Evolutionary conservation across 2,888 invertebrate genomes (phyloP), one percentile per base, ranked within the genome.

Genomic region (Odontothrips loti): DNA sequence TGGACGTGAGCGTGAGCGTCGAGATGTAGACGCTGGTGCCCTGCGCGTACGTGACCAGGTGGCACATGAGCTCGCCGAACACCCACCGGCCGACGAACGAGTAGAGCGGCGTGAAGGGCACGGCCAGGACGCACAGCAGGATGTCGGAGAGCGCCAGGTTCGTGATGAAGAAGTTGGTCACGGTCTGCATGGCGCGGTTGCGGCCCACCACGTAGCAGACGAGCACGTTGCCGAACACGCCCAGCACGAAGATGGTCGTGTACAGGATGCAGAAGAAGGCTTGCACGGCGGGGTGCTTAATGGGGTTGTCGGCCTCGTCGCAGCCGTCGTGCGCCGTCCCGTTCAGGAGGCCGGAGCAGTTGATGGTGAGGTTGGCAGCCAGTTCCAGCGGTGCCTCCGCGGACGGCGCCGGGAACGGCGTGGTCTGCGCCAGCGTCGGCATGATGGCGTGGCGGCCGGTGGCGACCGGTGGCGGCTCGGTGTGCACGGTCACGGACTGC

Each of bases 21-120:
- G 97, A 97, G 86, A 99, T 97, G 90, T 98, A 99, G 84, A 99
- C 97, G 87, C 96, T 96, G 85, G 96, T 95, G 81, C 97, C 98
- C 88, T 96, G 96, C 82, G 96, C 95, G 88, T 95, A 96, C 81
- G 98, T 95, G 84, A 97, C 95, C 85, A 98, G 89, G 87, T 98
- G 97, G 86, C 99, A 99, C 83, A 98, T 90, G 0, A 93, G 90
- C 43, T 92, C 91, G 0, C 99, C 99, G 89, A 98, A 98, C 79
- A 96, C 92, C 99, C 99, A 99, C 79, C 93, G 91, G 47, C 89
- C 94, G 84, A 96, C 90, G 86, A 98, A 98, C 0, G 96, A 95
- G 87, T 98, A 97, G 0, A 98, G 89, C 0, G 99, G 98, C 0
- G 99, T 99, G 86, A 99, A 97, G 9, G 99, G 98, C 79, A 99